Conservation (phyloP, 2,888 invertebrate species). For the Pyrrhosoma nymphula region DNA sequence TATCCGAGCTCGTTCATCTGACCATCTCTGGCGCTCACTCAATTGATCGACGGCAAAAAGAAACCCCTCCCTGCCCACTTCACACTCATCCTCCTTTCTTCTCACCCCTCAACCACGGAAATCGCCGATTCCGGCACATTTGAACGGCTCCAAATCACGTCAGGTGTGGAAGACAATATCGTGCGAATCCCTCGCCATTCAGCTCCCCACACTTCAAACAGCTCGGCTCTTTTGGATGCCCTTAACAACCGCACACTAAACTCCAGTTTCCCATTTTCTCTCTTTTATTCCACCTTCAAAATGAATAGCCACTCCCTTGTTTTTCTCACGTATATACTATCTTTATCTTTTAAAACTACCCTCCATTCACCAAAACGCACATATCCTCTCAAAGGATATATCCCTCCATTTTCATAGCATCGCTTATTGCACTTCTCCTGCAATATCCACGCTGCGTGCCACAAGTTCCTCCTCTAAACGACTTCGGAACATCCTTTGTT, state of each 20-base stretch:
- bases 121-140: background rate
- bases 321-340: background rate
- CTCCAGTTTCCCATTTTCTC: background rate
- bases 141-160: background rate
- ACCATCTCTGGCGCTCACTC: background rate
- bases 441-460: no score
- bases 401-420: no score
- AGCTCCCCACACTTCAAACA: background rate
- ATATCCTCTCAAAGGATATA: no score
- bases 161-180: background rate
- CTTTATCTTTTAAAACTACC: no score
- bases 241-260: background rate
- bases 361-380: no score
- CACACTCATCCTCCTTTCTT: background rate
- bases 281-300: background rate
- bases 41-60: background rate
- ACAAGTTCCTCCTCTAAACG: no score
- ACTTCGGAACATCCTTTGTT: no score
- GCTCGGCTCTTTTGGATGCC: background rate
- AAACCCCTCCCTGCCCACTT: background rate
- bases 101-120: background rate
- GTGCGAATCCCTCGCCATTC: background rate
- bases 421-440: no score
- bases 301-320: background rate
- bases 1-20: constrained; percentile 9